phyloP scores from a whole-genome alignment of 2,113 vertebrate genomes.

The Indicator maculatus region DNA sequence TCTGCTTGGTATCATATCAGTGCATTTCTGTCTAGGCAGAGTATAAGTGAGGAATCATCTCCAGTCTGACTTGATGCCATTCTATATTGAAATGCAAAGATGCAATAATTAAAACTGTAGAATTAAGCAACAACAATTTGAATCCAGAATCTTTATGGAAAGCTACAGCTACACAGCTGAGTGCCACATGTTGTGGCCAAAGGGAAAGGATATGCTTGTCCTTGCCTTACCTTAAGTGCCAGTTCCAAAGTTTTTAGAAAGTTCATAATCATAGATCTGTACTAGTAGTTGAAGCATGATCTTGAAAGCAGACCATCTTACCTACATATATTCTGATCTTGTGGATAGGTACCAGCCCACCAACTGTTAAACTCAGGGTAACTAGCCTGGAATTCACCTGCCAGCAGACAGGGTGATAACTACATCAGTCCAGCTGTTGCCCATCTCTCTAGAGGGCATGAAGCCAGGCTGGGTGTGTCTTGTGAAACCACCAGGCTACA shows the following conservation, averaged over 20 bases:
- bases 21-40: background rate
- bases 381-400: background rate
- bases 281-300: background rate
- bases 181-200: background rate
- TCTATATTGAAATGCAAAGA: background rate
- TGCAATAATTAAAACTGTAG: background rate
- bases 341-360: background rate
- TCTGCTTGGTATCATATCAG: background rate
- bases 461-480: background rate
- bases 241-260: background rate
- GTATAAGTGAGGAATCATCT: background rate
- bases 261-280: rapidly evolving
- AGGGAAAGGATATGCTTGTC: background rate
- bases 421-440: rapidly evolving
- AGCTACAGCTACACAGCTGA: rapidly evolving
- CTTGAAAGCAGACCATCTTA: background rate
- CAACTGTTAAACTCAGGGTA: background rate
- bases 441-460: background rate
- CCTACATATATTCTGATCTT: background rate
- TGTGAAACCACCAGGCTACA: background rate
- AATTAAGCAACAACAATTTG: background rate
- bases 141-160: background rate
- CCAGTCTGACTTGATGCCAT: background rate
- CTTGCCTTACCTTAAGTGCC: background rate
- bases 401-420: background rate